Evolutionary conservation across 2,888 invertebrate genomes (phyloP).

Genomic region (Aspidapion aeneum): DNA sequence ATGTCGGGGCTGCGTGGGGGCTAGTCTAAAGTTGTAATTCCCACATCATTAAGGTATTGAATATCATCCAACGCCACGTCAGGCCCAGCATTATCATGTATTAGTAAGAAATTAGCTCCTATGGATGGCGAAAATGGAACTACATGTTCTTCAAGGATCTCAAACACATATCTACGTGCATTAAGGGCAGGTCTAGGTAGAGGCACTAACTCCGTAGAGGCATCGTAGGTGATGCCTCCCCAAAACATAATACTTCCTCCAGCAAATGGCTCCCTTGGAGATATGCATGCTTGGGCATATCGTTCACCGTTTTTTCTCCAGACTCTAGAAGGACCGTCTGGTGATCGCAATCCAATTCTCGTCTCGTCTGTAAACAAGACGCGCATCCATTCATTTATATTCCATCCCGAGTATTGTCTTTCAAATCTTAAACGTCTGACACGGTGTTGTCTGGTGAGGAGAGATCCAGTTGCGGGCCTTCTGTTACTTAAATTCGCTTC

Average conservation of each 20-base stretch:
- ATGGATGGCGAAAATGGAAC: conserved; percentile 7
- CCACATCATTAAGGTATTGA: no score
- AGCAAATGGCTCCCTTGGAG: not conserved
- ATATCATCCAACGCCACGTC: no score
- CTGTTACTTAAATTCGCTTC: no score
- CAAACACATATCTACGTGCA: not conserved
- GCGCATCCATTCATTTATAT: no score
- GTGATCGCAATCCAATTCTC: not conserved
- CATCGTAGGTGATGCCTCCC: not conserved
- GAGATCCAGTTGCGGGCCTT: no score
- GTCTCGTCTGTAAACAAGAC: not conserved
- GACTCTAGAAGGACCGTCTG: not conserved
- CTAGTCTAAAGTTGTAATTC: no score
- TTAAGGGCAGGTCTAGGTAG: no score
- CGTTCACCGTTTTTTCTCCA: conserved; percentile 1
- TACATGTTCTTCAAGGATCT: conserved; percentile 7
- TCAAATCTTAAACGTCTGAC: no score
- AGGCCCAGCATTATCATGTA: no score
- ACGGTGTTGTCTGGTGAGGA: no score
- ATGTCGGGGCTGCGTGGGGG: no score
- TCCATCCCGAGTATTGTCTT: no score
- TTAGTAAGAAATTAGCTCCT: conserved; percentile 8
- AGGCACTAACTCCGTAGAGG: not conserved
- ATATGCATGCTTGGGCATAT: not conserved
- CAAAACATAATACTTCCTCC: conserved; percentile 4